Conservation (phyloP, 1,140 invertebrate species). For the Coenobita brevimanus region DNA sequence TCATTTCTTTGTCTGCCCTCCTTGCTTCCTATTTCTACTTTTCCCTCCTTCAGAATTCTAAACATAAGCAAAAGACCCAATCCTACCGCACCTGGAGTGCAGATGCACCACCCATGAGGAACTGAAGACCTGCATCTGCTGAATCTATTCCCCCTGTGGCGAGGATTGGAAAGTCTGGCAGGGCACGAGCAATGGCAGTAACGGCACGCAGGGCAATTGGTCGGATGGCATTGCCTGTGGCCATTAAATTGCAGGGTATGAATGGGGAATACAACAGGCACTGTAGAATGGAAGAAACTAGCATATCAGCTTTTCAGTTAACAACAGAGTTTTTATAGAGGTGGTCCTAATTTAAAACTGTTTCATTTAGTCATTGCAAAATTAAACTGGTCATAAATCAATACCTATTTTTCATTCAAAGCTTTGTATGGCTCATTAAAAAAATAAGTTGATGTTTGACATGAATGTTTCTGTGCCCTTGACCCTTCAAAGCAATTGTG, state of each 20-base stretch:
- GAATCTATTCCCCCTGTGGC: conserved; percentile 98
- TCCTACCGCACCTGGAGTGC: conserved; percentile 92
- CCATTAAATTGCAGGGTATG: too few species aligned
- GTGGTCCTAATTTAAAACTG: too few species aligned
- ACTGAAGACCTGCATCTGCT: conserved; percentile 94
- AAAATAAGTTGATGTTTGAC: neutral
- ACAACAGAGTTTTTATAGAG: too few species aligned
- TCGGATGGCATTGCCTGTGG: conserved; percentile 92
- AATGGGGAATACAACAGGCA: neutral
- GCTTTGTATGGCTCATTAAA: neutral
- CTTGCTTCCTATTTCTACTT: too few species aligned
- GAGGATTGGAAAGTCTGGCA: conserved; percentile 93
- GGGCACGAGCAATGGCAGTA: conserved; percentile 85
- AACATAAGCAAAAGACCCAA: too few species aligned
- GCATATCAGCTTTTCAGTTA: neutral
- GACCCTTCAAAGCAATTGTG: too few species aligned
- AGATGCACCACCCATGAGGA: conserved; percentile 91
- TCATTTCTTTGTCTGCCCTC: too few species aligned
- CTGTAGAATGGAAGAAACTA: neutral
- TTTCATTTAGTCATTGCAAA: too few species aligned
- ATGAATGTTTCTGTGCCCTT: too few species aligned
- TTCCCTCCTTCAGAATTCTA: too few species aligned
- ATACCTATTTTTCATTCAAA: neutral
- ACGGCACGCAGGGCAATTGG: conserved; percentile 94
- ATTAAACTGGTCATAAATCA: neutral